These are phyloP conservation scores for Vidua macroura DNA, from an alignment of 2,113 vertebrate species.

Conservation along the genomic window DNA sequence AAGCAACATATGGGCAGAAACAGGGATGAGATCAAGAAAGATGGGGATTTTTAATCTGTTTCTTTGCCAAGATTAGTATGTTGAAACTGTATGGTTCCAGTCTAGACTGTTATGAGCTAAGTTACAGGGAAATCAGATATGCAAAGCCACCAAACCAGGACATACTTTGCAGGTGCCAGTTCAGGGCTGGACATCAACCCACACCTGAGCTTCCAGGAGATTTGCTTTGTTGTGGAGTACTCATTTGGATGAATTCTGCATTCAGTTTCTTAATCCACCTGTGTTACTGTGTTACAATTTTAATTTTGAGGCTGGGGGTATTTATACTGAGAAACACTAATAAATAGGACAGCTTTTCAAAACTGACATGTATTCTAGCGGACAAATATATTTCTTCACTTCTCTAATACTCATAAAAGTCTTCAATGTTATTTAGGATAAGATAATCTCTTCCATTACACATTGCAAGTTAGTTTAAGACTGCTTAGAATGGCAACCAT, in stretches of 20 bases:
- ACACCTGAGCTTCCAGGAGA: not conserved
- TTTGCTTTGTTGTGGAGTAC: not conserved
- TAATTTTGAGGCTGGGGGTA: not conserved
- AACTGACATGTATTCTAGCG: not conserved
- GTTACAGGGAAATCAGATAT: not conserved
- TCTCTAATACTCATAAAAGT: not conserved
- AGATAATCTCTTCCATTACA: not conserved
- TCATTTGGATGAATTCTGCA: not conserved
- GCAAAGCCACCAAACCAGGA: not conserved
- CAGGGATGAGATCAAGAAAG: not conserved
- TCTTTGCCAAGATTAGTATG: not conserved
- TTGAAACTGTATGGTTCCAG: not conserved
- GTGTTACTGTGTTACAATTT: not conserved
- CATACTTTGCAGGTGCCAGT: not conserved
- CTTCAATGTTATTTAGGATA: not conserved
- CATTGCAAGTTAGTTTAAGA: not conserved
- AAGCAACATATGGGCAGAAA: not conserved
- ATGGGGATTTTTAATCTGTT: not conserved
- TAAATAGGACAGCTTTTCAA: not conserved
- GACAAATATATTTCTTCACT: not conserved
- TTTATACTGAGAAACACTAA: not conserved
- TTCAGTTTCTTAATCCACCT: not conserved
- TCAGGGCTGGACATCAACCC: not conserved
- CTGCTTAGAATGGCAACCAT: not conserved
- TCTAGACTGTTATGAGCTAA: not conserved